Evolutionary conservation across 30 jellyfish, hydroid and myxozoan species (phyloP).

Genomic region (Chironex yamaguchii): DNA sequence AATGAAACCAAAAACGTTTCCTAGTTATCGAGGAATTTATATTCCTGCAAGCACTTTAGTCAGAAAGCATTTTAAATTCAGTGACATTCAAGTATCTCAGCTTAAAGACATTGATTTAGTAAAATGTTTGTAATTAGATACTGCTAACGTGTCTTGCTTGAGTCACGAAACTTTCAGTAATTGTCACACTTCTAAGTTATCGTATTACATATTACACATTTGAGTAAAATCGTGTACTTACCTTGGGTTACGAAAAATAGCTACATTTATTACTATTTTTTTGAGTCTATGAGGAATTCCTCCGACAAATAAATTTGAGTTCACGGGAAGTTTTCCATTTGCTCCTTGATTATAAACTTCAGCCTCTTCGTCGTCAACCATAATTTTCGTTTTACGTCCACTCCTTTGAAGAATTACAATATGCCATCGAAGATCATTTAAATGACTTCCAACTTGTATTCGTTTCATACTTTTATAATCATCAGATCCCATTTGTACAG

Average conservation of each 20-base stretch:
- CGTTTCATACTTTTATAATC: constrained; percentile 38
- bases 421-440: constrained; percentile 90
- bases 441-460: constrained; percentile 46
- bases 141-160: too few relatives aligned
- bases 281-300: constrained; percentile 57
- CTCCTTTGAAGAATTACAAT: constrained; percentile 42
- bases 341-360: constrained; percentile 31
- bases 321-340: neutral
- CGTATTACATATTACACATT: too few relatives aligned
- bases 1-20: too few relatives aligned
- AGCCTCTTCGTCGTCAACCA: constrained; percentile 56
- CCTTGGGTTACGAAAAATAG: constrained; percentile 40
- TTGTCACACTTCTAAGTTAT: too few relatives aligned
- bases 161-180: too few relatives aligned
- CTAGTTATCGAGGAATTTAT: too few relatives aligned
- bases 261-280: constrained; percentile 7
- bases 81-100: too few relatives aligned
- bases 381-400: constrained; percentile 49
- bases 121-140: too few relatives aligned
- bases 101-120: too few relatives aligned
- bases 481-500: constrained; percentile 71
- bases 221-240: too few relatives aligned
- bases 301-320: constrained; percentile 84
- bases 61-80: too few relatives aligned
- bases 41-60: too few relatives aligned